These are phyloP conservation scores for Microplitis demolitor DNA, from an alignment of 1,140 invertebrate species.

Conservation along the genomic window DNA sequence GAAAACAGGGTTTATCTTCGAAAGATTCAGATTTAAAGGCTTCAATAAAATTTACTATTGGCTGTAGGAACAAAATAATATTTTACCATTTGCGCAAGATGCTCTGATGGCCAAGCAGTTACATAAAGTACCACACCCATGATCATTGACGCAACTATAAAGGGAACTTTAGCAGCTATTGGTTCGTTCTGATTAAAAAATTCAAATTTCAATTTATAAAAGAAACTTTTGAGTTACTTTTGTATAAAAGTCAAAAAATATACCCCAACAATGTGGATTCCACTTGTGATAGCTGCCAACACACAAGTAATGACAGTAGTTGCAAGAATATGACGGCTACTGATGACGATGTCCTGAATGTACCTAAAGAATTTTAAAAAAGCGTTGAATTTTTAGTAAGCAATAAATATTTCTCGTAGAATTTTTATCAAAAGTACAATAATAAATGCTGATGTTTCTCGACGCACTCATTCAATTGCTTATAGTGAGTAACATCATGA, in stretches of 20 bases:
- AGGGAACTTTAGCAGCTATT: conserved; percentile 6
- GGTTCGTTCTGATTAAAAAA: neutral
- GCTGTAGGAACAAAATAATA: neutral
- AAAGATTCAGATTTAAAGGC: too few relatives aligned
- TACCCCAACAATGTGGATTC: conserved; percentile 39
- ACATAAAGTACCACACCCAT: neutral
- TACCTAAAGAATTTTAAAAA: conserved; percentile 23
- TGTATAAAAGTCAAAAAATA: neutral
- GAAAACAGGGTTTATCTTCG: too few relatives aligned
- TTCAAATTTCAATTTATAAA: too few relatives aligned
- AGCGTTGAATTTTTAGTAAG: neutral
- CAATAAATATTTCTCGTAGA: too few relatives aligned
- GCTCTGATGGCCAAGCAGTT: conserved; percentile 18
- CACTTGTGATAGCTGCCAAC: conserved; percentile 32
- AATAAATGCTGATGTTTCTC: conserved; percentile 26
- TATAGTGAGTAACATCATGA: neutral
- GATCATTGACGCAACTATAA: neutral
- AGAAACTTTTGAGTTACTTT: too few relatives aligned
- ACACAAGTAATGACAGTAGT: conserved; percentile 25
- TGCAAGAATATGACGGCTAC: conserved; percentile 21
- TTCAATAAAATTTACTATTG: too few relatives aligned
- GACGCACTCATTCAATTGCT: conserved; percentile 22
- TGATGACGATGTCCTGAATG: neutral
- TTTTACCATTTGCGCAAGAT: conserved; percentile 9
- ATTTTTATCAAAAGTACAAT: conserved; percentile 7